A percentile compares a stretch with the other conserved stretches of the same genome.
These are phyloP conservation scores for Lophius piscatorius DNA, from an alignment of 2,113 vertebrate genomes.

Conservation along the genomic window DNA sequence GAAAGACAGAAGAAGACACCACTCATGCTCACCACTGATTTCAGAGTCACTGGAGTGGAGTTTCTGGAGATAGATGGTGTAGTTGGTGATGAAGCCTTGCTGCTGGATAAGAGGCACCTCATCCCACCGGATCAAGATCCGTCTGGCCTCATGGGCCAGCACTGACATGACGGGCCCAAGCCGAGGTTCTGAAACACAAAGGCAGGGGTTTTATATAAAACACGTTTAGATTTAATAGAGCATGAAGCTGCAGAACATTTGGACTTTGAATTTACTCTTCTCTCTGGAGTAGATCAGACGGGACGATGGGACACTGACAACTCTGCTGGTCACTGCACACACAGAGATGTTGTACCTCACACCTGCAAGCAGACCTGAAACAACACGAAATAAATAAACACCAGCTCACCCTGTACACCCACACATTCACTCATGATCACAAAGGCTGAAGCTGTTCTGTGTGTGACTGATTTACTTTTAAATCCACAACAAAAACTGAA, in stretches of 20 bases:
- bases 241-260: no score
- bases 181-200: constrained; percentile 61
- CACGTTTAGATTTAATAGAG: no score
- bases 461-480: no score
- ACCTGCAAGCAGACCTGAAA: constrained; percentile 69
- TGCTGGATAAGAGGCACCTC: constrained; percentile 58
- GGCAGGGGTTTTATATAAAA: no score
- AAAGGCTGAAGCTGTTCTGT: no score
- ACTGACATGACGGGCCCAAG: constrained; percentile 58
- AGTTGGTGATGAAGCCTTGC: constrained; percentile 74
- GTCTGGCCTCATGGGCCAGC: constrained; percentile 11
- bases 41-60: constrained; percentile 25
- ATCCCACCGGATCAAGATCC: constrained; percentile 67
- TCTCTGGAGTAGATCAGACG: constrained; percentile 67
- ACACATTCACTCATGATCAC: not conserved
- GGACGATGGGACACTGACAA: constrained; percentile 68
- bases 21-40: constrained; percentile 46
- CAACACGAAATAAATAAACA: constrained; percentile 7
- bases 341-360: constrained; percentile 74
- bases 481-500: no score
- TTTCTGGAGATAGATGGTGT: constrained; percentile 65
- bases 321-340: constrained; percentile 69
- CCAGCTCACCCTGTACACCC: not conserved
- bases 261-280: constrained; percentile 59
- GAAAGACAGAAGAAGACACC: not conserved